A percentile compares a stretch with the other conserved stretches of the same genome.
phyloP scores from a whole-genome alignment of 2,888 invertebrate genomes.

The Uropetala carovei region DNA sequence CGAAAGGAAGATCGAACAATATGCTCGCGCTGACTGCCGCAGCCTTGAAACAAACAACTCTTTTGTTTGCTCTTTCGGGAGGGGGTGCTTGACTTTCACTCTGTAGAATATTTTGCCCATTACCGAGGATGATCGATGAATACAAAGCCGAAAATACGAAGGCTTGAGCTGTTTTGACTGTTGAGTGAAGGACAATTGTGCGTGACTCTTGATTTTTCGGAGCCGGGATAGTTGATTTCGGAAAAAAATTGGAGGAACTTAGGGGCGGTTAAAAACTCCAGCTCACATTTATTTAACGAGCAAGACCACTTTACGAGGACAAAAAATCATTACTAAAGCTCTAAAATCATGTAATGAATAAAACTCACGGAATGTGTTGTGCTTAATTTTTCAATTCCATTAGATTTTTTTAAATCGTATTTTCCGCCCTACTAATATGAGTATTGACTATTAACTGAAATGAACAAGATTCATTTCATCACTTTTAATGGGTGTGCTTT shows the following conservation, averaged over 20 bases:
- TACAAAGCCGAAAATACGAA: background rate
- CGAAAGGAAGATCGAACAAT: background rate
- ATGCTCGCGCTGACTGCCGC: background rate
- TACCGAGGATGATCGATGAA: background rate
- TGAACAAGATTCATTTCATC: too few species aligned
- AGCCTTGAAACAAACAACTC: background rate
- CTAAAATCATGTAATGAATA: too few species aligned
- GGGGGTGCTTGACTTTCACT: background rate
- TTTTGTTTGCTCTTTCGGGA: background rate
- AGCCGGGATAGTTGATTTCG: background rate
- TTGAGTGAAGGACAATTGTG: background rate
- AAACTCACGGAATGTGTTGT: too few species aligned
- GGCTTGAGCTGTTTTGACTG: background rate
- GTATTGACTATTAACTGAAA: too few species aligned
- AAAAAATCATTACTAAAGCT: too few species aligned
- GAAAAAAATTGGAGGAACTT: background rate
- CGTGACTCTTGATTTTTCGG: background rate
- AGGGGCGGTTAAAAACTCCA: too few species aligned
- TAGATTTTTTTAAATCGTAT: too few species aligned
- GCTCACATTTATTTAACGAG: too few species aligned
- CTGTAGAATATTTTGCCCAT: slow-evolving; percentile 7
- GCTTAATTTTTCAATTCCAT: too few species aligned
- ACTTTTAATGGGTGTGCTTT: too few species aligned
- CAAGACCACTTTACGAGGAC: too few species aligned
- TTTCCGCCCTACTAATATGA: too few species aligned